Evolutionary conservation across 1,140 invertebrate species (phyloP), one percentile per base, ranked within the genome.

Genomic region (Drosophila ohnishii): DNA sequence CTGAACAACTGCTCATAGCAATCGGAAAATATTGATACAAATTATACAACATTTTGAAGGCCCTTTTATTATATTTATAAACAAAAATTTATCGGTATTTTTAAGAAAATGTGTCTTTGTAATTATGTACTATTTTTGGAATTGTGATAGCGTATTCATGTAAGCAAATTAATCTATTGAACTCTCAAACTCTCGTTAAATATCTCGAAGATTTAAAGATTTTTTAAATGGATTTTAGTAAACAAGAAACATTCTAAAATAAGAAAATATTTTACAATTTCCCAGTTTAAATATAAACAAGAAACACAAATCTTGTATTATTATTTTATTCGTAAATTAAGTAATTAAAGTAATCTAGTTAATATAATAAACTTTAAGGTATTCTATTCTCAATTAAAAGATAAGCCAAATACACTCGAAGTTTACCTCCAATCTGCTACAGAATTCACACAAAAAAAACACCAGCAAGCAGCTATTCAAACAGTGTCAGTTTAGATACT

Each of bases 401-500:
- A 35, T 3, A 35, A 51, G 10, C 37, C 8, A 30, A 32, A 53
- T 69, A 48, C 16, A 22, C 37, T 42, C 35, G 1, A 16, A 1
- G 32, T 56, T 28, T 37, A 28, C 6, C 40, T 42, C 28, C 44
- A 35, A 59, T 22, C 42, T 50, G 51, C 53, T 50, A 34, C 34
- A 22, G 25, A 19, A 71, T 70, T 47, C 35, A 58, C 34, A 34
- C 22, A n/a, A n/a, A 14, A 19, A 32, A 28, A 50, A 50, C 47
- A 50, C 25, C 47, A 16, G 9, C 47, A 32, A 35, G 32, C 11
- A 32, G 61, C 22, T 35, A 34, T 13, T 10, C 42, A 48, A 64
- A 65, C 64, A 66, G 9, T 34, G 28, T 61, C 28, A 9, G 16
- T 11, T n/a, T 58, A 19, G 65, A 71, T 48, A 32, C 63, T 25